phyloP scores from a whole-genome alignment of 35 echinoderm and acorn worm species.

The Ophiothrix spiculata region DNA sequence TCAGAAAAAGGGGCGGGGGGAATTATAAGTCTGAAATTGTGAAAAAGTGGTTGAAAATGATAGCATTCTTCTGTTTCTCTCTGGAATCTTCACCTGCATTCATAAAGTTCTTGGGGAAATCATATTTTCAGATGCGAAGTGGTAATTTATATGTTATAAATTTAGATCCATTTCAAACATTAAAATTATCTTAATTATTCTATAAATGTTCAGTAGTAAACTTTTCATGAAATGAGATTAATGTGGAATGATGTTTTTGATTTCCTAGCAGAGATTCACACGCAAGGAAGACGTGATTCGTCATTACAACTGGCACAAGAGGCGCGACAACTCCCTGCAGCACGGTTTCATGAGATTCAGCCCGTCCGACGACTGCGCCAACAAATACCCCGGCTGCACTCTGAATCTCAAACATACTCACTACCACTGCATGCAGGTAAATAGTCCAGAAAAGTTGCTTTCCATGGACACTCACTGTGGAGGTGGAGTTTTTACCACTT shows the following conservation, averaged over 20 bases:
- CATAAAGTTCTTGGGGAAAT: no score
- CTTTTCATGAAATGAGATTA: neutral
- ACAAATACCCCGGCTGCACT: constrained; percentile 79
- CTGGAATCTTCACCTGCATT: no score
- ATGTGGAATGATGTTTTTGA: neutral
- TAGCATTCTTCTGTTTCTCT: no score
- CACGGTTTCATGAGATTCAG: constrained; percentile 59
- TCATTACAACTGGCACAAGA: constrained; percentile 97
- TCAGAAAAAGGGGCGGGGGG: no score
- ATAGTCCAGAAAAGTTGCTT: no score
- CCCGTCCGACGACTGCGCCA: constrained; percentile 89
- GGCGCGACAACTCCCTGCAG: constrained; percentile 83
- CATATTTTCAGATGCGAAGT: no score
- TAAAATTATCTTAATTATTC: no score
- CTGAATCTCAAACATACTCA: constrained; percentile 93
- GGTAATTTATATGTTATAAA: no score
- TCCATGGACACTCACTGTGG: neutral
- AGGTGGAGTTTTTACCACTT: neutral
- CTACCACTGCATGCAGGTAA: constrained; percentile 99
- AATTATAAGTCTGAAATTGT: no score
- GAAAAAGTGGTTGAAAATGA: no score
- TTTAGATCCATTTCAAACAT: no score
- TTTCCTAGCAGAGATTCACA: constrained; percentile 85
- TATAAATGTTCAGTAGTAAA: no score
- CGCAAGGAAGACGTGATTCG: constrained; percentile 96